Percentiles rank a stretch among this genome's conserved stretches.
These are phyloP conservation scores for Hydrozoanthus gracilis DNA, from an alignment of 92 coral and sea anemone genomes.

Conservation along the genomic window DNA sequence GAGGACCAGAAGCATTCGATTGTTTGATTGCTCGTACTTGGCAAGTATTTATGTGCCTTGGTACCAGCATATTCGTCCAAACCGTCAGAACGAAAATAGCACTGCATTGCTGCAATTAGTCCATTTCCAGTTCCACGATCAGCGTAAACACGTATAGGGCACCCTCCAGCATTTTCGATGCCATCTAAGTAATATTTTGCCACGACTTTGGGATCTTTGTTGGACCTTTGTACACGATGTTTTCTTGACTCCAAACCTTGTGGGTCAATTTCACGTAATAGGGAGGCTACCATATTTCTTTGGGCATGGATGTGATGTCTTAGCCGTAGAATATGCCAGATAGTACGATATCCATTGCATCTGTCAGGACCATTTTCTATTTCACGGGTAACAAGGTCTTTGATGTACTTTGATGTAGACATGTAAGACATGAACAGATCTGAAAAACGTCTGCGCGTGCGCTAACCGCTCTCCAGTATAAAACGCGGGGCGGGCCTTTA, in stretches of 20 bases:
- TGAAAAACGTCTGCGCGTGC: no score
- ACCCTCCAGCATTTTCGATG: background rate
- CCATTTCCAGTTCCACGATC: slow-evolving; percentile 38
- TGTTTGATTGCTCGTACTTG: background rate
- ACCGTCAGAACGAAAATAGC: slow-evolving; percentile 14
- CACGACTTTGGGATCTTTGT: background rate
- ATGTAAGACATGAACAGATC: no score
- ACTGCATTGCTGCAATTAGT: background rate
- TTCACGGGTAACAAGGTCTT: no score
- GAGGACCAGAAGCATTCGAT: slow-evolving; percentile 11
- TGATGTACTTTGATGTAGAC: no score
- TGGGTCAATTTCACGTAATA: slow-evolving; percentile 61
- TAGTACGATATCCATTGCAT: slow-evolving; percentile 54
- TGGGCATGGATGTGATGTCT: slow-evolving; percentile 59
- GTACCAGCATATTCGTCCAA: background rate
- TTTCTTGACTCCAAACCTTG: slow-evolving; percentile 53
- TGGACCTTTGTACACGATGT: background rate
- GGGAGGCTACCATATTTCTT: slow-evolving; percentile 49
- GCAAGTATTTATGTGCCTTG: slow-evolving; percentile 4
- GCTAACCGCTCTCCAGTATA: no score
- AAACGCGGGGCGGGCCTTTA: no score
- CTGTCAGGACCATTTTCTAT: slow-evolving; percentile 60
- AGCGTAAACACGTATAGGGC: background rate
- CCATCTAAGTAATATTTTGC: background rate
- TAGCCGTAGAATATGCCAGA: slow-evolving; percentile 65